Base-by-base conservation (phyloP, 2,797 vertebrate species). In the Periparus ater region DNA sequence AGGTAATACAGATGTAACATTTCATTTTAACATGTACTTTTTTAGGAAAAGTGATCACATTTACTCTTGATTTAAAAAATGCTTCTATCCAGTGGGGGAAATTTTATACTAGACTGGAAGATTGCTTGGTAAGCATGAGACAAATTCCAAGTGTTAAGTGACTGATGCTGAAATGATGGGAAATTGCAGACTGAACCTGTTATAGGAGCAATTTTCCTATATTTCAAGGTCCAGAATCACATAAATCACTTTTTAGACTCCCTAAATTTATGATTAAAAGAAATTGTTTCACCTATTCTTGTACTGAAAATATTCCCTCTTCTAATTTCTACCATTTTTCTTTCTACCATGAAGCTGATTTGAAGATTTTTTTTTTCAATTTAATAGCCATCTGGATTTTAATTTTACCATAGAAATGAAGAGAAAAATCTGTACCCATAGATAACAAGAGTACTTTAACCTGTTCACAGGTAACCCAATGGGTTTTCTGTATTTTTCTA, bases 191-290 rank as follows among this genome's bases (percentile, higher is more conserved):
- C 44, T 78, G 53, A 85, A 83, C 23, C 8, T 55, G 22, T 89
- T 85, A 58, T 29, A 91, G 55, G 53, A 89, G 42, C 9, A 95
- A 71, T 91, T 93, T 89, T 92, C 61, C 57, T 84, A 8, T 36
- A 88, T 91, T 93, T 95, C 67, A 91, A 75, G 67, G 32, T 88
- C 93, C 36, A 61, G 75, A 95, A 94, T 82, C 50, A 85, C 9
- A 53, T 45, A 91, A 92, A 86, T 96, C 42, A 91, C 38, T 70
- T 85, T 84, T 32, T 20, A 48, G 71, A n/a, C 29, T 68, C 86
- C 40, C 51, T 85, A 81, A 92, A 96, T 81, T 63, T 89, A 61
- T 82, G 48, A 88, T 74, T 85, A 66, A n/a, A 92, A 65, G 14
- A 88, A 91, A 72, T 47, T n/a, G 17, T 80, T 91, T 94, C 48